A percentile compares a stretch with the other conserved stretches of the same genome.
Evolutionary conservation across 2,888 invertebrate species (phyloP).

Genomic region (Microdon myrmicae): DNA sequence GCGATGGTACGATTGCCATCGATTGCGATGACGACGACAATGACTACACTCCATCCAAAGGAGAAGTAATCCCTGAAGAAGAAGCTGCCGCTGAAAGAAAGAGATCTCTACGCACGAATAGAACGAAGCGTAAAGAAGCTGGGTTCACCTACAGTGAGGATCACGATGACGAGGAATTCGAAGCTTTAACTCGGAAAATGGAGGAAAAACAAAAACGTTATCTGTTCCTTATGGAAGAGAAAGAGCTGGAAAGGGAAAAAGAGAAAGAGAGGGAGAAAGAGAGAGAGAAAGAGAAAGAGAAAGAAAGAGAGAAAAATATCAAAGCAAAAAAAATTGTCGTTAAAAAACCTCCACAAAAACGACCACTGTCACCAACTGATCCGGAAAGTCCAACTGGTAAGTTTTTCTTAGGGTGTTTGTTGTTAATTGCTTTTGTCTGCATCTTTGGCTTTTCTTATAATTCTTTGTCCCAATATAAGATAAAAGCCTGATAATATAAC

Average conservation of each 20-base stretch:
- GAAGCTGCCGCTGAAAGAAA: slow-evolving; percentile 50
- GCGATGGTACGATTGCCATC: slow-evolving; percentile 22
- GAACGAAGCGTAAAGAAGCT: slow-evolving; percentile 55
- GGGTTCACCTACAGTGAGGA: slow-evolving; percentile 57
- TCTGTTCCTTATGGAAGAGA: slow-evolving; percentile 27
- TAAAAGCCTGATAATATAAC: too few relatives aligned
- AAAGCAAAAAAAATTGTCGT: slow-evolving; percentile 36
- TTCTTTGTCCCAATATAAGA: too few relatives aligned
- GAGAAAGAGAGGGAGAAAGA: slow-evolving; percentile 6
- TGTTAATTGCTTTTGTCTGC: too few relatives aligned
- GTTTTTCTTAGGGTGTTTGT: background rate
- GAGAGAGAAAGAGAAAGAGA: background rate
- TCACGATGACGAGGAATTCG: slow-evolving; percentile 54
- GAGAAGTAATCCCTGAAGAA: slow-evolving; percentile 29
- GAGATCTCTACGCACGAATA: slow-evolving; percentile 55
- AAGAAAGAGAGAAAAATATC: background rate
- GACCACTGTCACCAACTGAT: too few relatives aligned
- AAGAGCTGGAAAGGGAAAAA: slow-evolving; percentile 26
- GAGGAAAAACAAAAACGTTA: slow-evolving; percentile 37
- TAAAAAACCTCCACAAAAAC: too few relatives aligned
- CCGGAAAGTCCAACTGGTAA: slow-evolving; percentile 29
- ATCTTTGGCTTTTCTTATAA: too few relatives aligned
- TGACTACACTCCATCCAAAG: slow-evolving; percentile 38
- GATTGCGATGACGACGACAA: slow-evolving; percentile 33
- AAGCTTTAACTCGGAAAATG: slow-evolving; percentile 42